Evolutionary conservation across 1,140 invertebrate species (phyloP).

Genomic region (Drosophila rufa): DNA sequence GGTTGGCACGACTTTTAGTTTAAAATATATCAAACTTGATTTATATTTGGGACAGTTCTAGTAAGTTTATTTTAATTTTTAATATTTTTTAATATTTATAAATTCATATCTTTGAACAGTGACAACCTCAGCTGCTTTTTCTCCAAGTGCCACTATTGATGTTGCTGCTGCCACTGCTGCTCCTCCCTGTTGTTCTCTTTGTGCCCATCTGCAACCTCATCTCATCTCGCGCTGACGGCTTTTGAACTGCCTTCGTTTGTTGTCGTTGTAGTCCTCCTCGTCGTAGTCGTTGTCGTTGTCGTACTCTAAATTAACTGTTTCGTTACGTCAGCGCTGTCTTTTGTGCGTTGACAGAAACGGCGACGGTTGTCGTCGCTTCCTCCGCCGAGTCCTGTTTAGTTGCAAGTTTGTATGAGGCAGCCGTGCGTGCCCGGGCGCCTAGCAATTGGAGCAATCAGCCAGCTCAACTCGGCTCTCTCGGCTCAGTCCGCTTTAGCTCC

Average conservation of each 20-base stretch:
- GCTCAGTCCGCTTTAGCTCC: constrained; percentile 38
- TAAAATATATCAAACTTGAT: too few species aligned
- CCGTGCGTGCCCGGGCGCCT: constrained; percentile 74
- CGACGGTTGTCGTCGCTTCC: constrained; percentile 28
- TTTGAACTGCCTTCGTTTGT: constrained; percentile 63
- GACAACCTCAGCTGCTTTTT: background rate
- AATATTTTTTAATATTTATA: too few species aligned
- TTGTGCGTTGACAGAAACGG: constrained; percentile 71
- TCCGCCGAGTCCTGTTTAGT: constrained; percentile 58
- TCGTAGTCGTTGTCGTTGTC: constrained; percentile 59
- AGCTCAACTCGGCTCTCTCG: constrained; percentile 45
- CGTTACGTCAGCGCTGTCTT: constrained; percentile 75
- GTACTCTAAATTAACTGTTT: constrained; percentile 81
- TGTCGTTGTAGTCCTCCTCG: constrained; percentile 55
- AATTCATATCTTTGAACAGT: too few species aligned
- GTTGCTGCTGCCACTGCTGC: constrained; percentile 1
- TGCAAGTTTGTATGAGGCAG: constrained; percentile 80
- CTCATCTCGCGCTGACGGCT: constrained; percentile 54
- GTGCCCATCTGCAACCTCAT: constrained; percentile 52
- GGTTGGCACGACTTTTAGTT: too few species aligned
- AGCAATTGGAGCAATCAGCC: constrained; percentile 79
- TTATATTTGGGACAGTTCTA: too few species aligned
- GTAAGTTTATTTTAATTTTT: too few species aligned
- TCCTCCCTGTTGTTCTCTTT: constrained; percentile 49
- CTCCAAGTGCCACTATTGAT: constrained; percentile 12